phyloP scores from a whole-genome alignment of 2,113 vertebrate species.

The Pseudorectes ferrugineus region DNA sequence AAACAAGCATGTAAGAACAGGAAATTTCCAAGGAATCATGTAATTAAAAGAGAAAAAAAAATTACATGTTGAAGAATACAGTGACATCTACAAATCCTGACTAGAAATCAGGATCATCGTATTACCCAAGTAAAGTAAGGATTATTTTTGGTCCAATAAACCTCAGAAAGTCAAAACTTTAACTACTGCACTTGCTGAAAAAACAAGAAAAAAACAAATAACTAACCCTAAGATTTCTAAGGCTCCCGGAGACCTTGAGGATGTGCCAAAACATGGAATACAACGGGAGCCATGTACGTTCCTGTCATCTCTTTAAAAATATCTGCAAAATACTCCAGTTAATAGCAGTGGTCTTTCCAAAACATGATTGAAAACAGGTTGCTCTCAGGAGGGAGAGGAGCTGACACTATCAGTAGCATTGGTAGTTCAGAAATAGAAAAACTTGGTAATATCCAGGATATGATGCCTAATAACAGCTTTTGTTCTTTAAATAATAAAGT shows the following conservation, averaged over 20 bases:
- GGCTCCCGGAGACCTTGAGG: not conserved
- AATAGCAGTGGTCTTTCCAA: not conserved
- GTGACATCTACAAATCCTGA: not conserved
- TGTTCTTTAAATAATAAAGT: not conserved
- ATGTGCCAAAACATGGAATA: not conserved
- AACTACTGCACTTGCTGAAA: not conserved
- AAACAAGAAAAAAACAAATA: not conserved
- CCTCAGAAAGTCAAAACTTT: not conserved
- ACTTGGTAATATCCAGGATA: not conserved
- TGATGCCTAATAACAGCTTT: not conserved
- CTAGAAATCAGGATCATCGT: not conserved
- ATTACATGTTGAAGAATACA: not conserved
- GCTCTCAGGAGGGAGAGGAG: not conserved
- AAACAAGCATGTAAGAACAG: not conserved
- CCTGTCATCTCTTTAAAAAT: not conserved
- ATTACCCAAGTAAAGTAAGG: not conserved
- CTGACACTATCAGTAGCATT: not conserved
- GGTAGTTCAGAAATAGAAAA: not conserved
- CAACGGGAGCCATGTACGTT: not conserved
- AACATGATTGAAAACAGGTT: not conserved
- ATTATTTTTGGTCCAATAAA: not conserved
- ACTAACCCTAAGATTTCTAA: not conserved
- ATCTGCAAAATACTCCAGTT: not conserved
- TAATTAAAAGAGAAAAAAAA: not conserved
- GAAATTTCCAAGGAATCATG: not conserved